These are phyloP conservation scores for Macropodus opercularis DNA, from an alignment of 2,797 vertebrate genomes.

Conservation along the genomic window DNA sequence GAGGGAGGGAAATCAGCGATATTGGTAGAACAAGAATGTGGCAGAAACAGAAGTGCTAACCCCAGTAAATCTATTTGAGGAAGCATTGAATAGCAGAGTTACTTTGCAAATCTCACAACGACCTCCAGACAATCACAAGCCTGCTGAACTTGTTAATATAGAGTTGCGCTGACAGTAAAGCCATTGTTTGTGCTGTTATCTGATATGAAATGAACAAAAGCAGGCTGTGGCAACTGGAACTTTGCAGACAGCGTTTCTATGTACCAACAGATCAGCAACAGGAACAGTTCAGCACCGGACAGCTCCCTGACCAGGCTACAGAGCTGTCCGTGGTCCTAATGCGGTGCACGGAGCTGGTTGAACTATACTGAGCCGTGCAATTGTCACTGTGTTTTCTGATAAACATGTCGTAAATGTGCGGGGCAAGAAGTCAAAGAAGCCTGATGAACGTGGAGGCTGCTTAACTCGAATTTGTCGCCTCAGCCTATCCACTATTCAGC, in stretches of 20 bases:
- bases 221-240: neutral
- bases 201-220: too few species aligned
- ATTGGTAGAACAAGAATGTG: conserved; percentile 29
- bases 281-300: conserved; percentile 1
- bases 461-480: conserved; percentile 32
- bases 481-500: conserved; percentile 14
- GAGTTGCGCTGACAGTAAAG: neutral
- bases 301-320: too few species aligned
- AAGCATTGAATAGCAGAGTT: conserved; percentile 6
- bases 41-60: conserved; percentile 17
- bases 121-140: neutral
- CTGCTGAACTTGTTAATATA: neutral
- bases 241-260: neutral
- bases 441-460: conserved; percentile 14
- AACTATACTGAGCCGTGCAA: too few species aligned
- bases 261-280: neutral
- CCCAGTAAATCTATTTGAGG: conserved; percentile 9
- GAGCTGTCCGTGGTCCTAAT: too few species aligned
- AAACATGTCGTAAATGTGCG: neutral
- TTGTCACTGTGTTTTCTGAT: conserved; percentile 9
- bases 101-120: conserved; percentile 16
- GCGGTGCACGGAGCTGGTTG: too few species aligned
- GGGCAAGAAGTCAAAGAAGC: conserved; percentile 6
- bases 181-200: too few species aligned
- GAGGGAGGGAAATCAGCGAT: conserved; percentile 24